Evolutionary conservation across 2,888 invertebrate genomes (phyloP), one percentile per base, ranked within the genome.

Genomic region (Priocnemis perturbator): DNA sequence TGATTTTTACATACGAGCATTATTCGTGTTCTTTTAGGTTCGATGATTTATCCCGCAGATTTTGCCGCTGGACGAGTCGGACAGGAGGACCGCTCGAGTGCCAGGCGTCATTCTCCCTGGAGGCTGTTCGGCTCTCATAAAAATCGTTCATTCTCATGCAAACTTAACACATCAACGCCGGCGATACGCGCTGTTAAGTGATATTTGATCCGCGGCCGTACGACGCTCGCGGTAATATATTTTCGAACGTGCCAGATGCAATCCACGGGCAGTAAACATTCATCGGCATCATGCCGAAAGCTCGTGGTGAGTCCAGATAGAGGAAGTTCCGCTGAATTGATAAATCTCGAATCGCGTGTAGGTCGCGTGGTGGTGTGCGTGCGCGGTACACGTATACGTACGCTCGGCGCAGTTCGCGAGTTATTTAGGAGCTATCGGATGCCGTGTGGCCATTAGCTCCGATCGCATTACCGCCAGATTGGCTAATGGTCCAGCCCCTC

Each of bases 391-490:
- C 48, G 64, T 69, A 69, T 30, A 75, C 72, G 74, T 70, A 78
- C 66, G 37, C 37, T 37, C 37, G 37, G 37, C 37, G 76, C 78
- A 78, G 79, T 78, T 84, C 73, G 77, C 81, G 78, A 83, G 82
- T 85, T 82, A 82, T 83, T 82, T 81, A 79, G 75, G 78, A 82
- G 81, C 74, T 82, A 83, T 78, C 79, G 81, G 73, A 73, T 76
- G 73, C 76, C 74, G 76, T 74, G 79, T 67, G 76, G 80, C 84
- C 85, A 83, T 84, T 84, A 84, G 83, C 84, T 74, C 70, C 81
- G 81, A 83, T 83, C 83, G 82, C 81, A 83, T 85, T 85, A 83
- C 83, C 83, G 78, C 74, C 69, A 68, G 69, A 73, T 75, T 74
- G 76, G 77, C 79, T 81, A 82, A 82, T 81, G 82, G 79, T 72